A percentile compares a stretch with the other conserved stretches of the same genome.
Conservation (phyloP, 2,797 vertebrate genomes). For the Sibirionetta formosa region DNA sequence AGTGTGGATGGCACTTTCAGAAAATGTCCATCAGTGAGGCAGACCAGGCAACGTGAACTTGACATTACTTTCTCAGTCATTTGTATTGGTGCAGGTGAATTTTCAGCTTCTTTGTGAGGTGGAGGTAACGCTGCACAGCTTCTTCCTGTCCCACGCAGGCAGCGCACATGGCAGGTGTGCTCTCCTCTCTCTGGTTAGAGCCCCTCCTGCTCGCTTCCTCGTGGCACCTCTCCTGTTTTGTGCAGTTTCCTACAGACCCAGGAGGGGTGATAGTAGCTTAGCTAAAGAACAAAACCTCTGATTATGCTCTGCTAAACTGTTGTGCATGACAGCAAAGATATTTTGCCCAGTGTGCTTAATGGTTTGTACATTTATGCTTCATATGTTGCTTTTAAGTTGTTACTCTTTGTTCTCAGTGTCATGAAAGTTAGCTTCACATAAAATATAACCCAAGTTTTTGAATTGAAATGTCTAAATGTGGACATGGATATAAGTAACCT, state of each 20-base stretch:
- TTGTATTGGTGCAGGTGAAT: background rate
- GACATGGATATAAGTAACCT: background rate
- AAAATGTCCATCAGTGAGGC: background rate
- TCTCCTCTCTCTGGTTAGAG: background rate
- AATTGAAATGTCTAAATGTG: background rate
- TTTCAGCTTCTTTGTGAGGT: background rate
- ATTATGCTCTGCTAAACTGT: background rate
- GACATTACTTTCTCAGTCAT: background rate
- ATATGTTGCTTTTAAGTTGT: background rate
- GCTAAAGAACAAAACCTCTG: background rate
- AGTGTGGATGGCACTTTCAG: background rate
- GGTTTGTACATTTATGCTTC: background rate
- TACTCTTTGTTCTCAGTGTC: background rate
- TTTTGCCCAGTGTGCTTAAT: background rate
- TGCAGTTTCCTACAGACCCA: background rate
- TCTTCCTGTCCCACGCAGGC: background rate
- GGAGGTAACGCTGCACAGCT: background rate
- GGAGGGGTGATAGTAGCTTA: background rate
- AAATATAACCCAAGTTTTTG: background rate
- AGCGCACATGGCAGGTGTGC: background rate
- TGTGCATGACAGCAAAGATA: background rate
- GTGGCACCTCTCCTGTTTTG: background rate
- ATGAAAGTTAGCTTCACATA: background rate
- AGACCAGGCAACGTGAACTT: background rate
- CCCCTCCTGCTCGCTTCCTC: background rate